phyloP scores from a whole-genome alignment of 1,140 invertebrate genomes.

The Cydia splendana region DNA sequence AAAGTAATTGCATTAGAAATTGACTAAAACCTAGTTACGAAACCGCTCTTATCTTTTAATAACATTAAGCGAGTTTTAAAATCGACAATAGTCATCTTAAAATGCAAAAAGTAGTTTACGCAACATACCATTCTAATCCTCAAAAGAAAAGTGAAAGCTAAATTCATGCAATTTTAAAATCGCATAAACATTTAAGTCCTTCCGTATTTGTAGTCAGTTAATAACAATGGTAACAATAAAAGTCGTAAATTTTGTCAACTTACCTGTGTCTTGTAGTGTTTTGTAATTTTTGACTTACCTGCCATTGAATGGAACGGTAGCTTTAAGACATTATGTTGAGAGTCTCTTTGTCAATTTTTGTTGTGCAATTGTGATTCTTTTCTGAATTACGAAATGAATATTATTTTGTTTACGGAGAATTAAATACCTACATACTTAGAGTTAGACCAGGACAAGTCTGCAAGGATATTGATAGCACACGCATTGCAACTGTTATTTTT shows the following conservation, averaged over 20 bases:
- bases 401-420: not conserved
- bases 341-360: not conserved
- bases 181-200: slow-evolving; percentile 62
- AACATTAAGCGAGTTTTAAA: not conserved
- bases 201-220: slow-evolving; percentile 52
- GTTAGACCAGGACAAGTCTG: too few species aligned
- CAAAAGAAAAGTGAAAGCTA: slow-evolving; percentile 69
- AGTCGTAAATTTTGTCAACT: slow-evolving; percentile 51
- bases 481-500: too few species aligned
- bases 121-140: slow-evolving; percentile 49
- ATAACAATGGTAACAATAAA: slow-evolving; percentile 61
- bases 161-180: slow-evolving; percentile 66
- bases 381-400: not conserved
- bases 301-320: slow-evolving; percentile 2
- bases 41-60: slow-evolving; percentile 13
- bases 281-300: slow-evolving; percentile 48
- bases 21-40: not conserved
- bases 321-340: slow-evolving; percentile 9
- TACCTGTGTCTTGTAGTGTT: slow-evolving; percentile 46
- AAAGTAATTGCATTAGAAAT: slow-evolving; percentile 19
- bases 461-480: too few species aligned
- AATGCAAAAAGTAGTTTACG: slow-evolving; percentile 14
- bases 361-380: not conserved
- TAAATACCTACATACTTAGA: not conserved
- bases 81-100: not conserved